phyloP scores from a whole-genome alignment of 2,113 vertebrate genomes.

The Megaleporinus macrocephalus region DNA sequence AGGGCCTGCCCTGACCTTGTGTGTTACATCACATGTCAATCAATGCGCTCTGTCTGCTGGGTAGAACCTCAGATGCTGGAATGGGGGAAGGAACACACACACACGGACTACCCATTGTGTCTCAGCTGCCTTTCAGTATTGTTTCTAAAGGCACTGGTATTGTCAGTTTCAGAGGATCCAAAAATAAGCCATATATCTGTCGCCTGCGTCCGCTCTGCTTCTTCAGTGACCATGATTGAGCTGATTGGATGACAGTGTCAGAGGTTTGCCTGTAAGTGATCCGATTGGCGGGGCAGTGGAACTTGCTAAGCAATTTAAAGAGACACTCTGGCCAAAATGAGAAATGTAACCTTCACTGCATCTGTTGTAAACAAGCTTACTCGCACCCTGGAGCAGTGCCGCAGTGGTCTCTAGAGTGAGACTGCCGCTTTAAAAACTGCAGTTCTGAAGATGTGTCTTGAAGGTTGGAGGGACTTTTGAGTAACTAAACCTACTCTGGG shows the following conservation, averaged over 20 bases:
- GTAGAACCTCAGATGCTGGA: neutral
- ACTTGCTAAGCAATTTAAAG: neutral
- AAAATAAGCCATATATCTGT: constrained; percentile 25
- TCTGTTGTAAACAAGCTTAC: no score
- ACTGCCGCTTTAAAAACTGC: no score
- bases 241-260: neutral
- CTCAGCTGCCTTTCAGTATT: constrained; percentile 3
- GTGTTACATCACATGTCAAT: constrained; percentile 34
- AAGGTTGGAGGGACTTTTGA: no score
- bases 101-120: constrained; percentile 17
- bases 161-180: constrained; percentile 17
- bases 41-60: neutral
- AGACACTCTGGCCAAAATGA: neutral
- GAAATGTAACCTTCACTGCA: no score
- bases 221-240: neutral
- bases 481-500: no score
- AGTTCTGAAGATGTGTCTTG: no score
- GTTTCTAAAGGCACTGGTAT: neutral
- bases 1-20: constrained; percentile 29
- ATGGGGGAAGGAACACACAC: neutral
- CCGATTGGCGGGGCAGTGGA: neutral
- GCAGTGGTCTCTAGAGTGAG: no score
- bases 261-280: neutral
- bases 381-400: no score
- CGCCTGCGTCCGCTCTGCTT: neutral